These are phyloP conservation scores for Pseudomugil gertrudae DNA, from an alignment of 2,797 vertebrate species.

Conservation along the genomic window DNA sequence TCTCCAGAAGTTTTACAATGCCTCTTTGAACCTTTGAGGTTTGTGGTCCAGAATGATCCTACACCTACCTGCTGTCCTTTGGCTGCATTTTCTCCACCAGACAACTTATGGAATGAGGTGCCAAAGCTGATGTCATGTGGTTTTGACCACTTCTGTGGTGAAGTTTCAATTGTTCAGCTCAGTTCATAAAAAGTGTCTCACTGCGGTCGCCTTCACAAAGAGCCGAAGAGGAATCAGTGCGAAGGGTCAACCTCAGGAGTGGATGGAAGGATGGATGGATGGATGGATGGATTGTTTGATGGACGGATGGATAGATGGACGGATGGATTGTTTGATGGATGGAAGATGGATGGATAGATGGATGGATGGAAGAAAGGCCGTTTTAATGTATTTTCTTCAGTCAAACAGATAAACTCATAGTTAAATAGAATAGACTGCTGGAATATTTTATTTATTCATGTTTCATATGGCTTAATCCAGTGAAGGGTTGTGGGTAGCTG, in stretches of 20 bases:
- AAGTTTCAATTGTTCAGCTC: conserved; percentile 35
- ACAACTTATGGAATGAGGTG: conserved; percentile 10
- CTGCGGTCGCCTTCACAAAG: conserved; percentile 12
- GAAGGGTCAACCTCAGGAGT: neutral
- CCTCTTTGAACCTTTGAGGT: conserved; percentile 1
- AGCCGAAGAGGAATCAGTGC: conserved; percentile 13
- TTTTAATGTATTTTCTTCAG: neutral
- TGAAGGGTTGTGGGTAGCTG: too few species aligned
- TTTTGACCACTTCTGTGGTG: conserved; percentile 21
- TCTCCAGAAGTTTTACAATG: neutral
- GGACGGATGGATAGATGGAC: too few species aligned
- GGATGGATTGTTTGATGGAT: too few species aligned
- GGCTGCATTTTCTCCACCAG: conserved; percentile 2
- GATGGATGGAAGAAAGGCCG: neutral
- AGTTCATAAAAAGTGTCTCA: conserved; percentile 37
- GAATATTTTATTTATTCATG: too few species aligned
- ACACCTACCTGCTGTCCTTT: conserved; percentile 33
- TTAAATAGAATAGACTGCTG: accelerated
- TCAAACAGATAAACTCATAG: neutral
- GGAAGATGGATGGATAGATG: too few species aligned
- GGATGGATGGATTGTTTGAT: too few species aligned
- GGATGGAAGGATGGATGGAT: too few species aligned
- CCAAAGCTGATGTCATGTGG: conserved; percentile 49
- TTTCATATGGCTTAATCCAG: too few species aligned
- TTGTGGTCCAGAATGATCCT: neutral